Conservation (phyloP, 2,797 vertebrate species). For the Phrynocephalus vlangalii region DNA sequence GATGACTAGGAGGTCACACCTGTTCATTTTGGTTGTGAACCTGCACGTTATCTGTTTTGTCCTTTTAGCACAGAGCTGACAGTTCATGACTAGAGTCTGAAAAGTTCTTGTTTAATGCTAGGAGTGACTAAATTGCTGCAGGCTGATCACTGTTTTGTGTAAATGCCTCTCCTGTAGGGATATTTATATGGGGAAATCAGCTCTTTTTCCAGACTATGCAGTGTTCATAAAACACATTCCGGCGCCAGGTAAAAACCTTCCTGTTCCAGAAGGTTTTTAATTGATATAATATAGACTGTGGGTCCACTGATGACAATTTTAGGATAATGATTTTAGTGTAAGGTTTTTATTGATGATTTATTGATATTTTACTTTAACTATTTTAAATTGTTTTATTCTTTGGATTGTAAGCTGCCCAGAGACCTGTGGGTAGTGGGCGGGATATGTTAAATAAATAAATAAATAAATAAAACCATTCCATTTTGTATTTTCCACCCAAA, state of each 20-base stretch:
- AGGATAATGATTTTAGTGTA: no score
- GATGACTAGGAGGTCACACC: background rate
- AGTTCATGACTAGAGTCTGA: background rate
- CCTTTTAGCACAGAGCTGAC: background rate
- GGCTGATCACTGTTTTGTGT: background rate
- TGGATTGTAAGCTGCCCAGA: no score
- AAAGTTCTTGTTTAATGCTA: background rate
- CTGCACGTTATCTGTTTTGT: background rate
- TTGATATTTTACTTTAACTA: no score
- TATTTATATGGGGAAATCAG: background rate
- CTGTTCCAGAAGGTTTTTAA: no score
- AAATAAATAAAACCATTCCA: background rate
- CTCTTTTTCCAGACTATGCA: background rate
- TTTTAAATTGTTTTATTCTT: no score
- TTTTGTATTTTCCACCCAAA: background rate
- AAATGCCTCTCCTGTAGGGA: slow-evolving; percentile 2
- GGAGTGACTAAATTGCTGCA: background rate
- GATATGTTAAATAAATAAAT: no score
- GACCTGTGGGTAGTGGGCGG: no score
- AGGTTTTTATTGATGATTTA: no score
- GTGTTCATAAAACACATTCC: background rate
- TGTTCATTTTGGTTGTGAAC: background rate
- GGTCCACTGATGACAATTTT: no score
- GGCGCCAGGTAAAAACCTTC: no score
- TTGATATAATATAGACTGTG: no score